Evolutionary conservation across 1,140 invertebrate genomes (phyloP).

Genomic region (Metaphire vulgaris): DNA sequence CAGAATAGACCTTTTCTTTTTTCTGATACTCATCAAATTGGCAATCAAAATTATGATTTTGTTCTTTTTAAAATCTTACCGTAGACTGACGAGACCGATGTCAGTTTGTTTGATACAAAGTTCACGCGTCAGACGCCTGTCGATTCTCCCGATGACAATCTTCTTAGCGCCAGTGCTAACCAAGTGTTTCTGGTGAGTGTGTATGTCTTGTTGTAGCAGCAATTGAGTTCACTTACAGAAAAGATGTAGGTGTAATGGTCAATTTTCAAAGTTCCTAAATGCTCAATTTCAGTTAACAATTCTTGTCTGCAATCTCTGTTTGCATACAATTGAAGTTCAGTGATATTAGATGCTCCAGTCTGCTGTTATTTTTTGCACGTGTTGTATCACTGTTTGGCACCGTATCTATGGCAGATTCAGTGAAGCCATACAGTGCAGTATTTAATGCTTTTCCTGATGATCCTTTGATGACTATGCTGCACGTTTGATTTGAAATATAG

Average conservation of each 20-base stretch:
- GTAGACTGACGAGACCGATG: constrained; percentile 88
- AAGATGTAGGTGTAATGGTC: background rate
- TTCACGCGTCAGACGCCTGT: constrained; percentile 96
- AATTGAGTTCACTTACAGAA: background rate
- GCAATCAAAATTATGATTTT: too few relatives aligned
- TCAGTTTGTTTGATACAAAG: constrained; percentile 95
- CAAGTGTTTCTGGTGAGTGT: constrained; percentile 82
- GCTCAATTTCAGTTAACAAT: background rate
- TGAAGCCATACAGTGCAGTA: too few relatives aligned
- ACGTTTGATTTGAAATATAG: background rate
- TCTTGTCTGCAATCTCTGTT: background rate
- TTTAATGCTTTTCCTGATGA: too few relatives aligned
- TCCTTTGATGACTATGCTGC: too few relatives aligned
- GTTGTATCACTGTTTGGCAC: too few relatives aligned
- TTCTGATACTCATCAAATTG: too few relatives aligned
- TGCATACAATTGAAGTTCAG: too few relatives aligned
- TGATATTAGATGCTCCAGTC: too few relatives aligned
- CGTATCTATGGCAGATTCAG: too few relatives aligned
- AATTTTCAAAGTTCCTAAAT: background rate
- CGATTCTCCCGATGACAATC: constrained; percentile 93
- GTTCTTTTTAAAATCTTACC: constrained; percentile 51
- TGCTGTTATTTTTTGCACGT: too few relatives aligned
- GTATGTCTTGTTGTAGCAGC: background rate
- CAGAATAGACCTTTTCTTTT: too few relatives aligned
- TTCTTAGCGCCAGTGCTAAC: constrained; percentile 90